Evolutionary conservation across 2,888 invertebrate species (phyloP), one percentile per base, ranked within the genome.

Genomic region (Panzeria rudis): DNA sequence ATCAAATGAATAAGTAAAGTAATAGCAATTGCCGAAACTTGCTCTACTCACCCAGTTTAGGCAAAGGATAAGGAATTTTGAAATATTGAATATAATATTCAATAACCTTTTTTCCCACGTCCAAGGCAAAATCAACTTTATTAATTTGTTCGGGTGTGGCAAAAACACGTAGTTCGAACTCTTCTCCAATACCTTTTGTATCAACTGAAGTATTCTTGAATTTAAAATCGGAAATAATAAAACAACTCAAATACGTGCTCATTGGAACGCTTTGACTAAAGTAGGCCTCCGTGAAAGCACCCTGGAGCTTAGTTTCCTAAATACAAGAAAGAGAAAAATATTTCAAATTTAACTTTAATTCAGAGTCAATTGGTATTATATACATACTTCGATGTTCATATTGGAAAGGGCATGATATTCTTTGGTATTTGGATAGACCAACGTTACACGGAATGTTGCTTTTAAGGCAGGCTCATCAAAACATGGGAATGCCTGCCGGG

Each of bases 381-480:
- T 47, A 4, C 11, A 81, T 73, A 96, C 95, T 89, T 91, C 89
- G 84, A 94, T 93, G 90, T 97, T 96, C 97, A 98, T 98, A 92
- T 98, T 98, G 38, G 97, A 98, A 35, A 97, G 93, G 20, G 97
- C 97, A 82, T 95, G 94, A 89, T 97, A 96, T 9, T 93, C 93
- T 5, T 93, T 92, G 7, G 94, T 93, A 0, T 93, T 92, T 0
- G 97, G 97, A 89, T 96, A 95, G 20, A 96, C 95, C 23, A 98
- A 91, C 38, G 95, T 95, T 0, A 98, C 95, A 35, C 95, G 95
- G 92, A 95, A 98, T 61, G 95, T 95, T 0, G 98, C 97, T 93
- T 98, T 98, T 91, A 97, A 95, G 47, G 95, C 95, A 0, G 97
- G 99, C 90, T 98, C 98, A 92, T 99, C 99, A 90, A 99, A 98